Base-by-base conservation (phyloP, 2,113 vertebrate species). In the Carettochelys insculpta region DNA sequence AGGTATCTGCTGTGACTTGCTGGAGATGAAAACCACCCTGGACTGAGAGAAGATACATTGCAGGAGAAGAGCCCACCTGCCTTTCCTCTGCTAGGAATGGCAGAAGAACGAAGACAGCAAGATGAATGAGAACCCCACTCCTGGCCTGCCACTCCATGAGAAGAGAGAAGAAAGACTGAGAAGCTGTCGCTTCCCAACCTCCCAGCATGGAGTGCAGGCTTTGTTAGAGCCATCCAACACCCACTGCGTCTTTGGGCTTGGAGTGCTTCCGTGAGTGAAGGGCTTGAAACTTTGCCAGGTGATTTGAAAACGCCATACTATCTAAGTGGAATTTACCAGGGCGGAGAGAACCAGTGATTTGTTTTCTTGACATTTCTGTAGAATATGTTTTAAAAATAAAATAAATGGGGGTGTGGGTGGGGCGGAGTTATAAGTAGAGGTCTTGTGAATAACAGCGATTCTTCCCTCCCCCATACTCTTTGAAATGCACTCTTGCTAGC, bases 51-150 rank as follows among this genome's bases (percentile, higher is more conserved):
- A 34, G 58, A n/a, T 65, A 7, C 31, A 34, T 19, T 65, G 58
- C 34, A 65, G 58, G 1, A 0, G 0, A 77, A 12, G 29, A 19
- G 43, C 58, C 58, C 38, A 4, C 0, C 0, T 65, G 25, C 81
- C 52, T 34, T 54, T 52, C 68, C 27, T 34, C 24, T 41, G 68
- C 43, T 16, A 34, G 71, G 56, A 52, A 41, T 1, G 1, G n/a
- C n/a, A n/a, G n/a, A n/a, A n/a, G n/a, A n/a, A n/a, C n/a, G n/a
- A n/a, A n/a, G n/a, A n/a, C n/a, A n/a, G 81, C 24, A 12, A 51
- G 22, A 45, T 25, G 38, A 56, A 27, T 82, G 77, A 77, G 54
- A 77, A n/a, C 4, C 61, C 1, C 27, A 1, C 48, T 82, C 13
- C 73, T 80, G 82, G 85, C 82, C n/a, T 71, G 24, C 38, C 38